phyloP scores from a whole-genome alignment of 2,113 vertebrate genomes.

The Chloropsis hardwickii region DNA sequence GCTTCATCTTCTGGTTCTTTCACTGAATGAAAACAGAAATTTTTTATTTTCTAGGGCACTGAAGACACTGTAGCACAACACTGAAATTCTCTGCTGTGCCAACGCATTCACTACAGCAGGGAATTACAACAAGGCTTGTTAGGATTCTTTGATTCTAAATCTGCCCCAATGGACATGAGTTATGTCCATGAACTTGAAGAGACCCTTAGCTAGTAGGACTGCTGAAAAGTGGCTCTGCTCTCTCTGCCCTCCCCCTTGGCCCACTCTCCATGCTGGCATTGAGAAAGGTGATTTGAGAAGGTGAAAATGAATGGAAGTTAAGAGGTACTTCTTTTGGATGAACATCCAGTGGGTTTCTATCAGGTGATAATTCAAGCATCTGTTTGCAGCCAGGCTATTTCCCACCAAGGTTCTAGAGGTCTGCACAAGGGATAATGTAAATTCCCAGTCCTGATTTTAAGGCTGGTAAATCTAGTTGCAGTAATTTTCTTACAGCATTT shows the following conservation, averaged over 20 bases:
- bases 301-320: not conserved
- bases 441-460: not conserved
- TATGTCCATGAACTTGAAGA: not conserved
- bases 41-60: not conserved
- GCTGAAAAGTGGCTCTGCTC: not conserved
- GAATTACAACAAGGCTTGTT: not conserved
- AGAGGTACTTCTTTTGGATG: not conserved
- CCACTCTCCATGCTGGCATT: not conserved
- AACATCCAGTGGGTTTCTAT: not conserved
- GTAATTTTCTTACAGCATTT: not conserved
- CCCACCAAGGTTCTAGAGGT: not conserved
- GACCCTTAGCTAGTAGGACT: not conserved
- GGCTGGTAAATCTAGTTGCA: not conserved
- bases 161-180: accelerated
- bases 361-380: not conserved
- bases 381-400: not conserved
- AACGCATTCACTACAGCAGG: not conserved
- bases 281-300: not conserved
- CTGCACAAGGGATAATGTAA: not conserved
- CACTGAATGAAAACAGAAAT: conserved; percentile 75
- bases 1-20: conserved; percentile 80
- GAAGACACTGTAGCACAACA: not conserved
- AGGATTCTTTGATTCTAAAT: not conserved
- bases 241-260: not conserved
- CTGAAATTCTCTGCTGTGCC: not conserved